phyloP scores from a whole-genome alignment of 2,113 vertebrate species.

The Dendropsophus ebraccatus region DNA sequence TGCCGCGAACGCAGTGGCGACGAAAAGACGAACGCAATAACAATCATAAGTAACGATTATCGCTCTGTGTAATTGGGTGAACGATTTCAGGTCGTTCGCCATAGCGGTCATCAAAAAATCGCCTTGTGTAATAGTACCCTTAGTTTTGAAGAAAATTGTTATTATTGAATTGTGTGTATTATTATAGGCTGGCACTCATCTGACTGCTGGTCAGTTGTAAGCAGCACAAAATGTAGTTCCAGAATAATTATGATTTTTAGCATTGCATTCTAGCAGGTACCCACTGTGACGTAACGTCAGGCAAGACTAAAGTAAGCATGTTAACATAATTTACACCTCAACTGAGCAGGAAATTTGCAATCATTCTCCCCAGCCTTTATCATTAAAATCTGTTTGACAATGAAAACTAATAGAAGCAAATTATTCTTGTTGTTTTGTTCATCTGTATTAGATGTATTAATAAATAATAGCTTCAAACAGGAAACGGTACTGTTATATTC shows the following conservation, averaged over 20 bases:
- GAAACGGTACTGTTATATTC: neutral
- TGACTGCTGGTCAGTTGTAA: neutral
- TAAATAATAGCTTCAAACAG: too few relatives aligned
- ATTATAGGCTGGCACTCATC: neutral
- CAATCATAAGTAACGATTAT: too few relatives aligned
- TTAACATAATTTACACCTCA: slow-evolving; percentile 24
- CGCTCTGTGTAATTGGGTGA: too few relatives aligned
- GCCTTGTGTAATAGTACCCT: too few relatives aligned
- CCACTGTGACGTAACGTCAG: neutral
- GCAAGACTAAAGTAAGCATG: neutral
- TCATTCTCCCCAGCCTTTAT: neutral
- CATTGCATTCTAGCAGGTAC: neutral
- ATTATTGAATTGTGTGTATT: neutral
- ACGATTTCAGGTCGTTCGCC: too few relatives aligned
- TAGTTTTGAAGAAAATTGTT: too few relatives aligned
- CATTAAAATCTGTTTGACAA: slow-evolving; percentile 10
- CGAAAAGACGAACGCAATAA: too few relatives aligned
- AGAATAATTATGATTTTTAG: neutral
- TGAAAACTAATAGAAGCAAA: slow-evolving; percentile 12
- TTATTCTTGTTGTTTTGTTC: slow-evolving; percentile 7
- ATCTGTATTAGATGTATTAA: neutral
- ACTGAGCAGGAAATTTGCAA: neutral
- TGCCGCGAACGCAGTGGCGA: too few relatives aligned
- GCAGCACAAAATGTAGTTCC: neutral
- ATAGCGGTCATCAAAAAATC: too few relatives aligned